Evolutionary conservation across 2,113 vertebrate species (phyloP).

Genomic region (Oreocharis arfaki): DNA sequence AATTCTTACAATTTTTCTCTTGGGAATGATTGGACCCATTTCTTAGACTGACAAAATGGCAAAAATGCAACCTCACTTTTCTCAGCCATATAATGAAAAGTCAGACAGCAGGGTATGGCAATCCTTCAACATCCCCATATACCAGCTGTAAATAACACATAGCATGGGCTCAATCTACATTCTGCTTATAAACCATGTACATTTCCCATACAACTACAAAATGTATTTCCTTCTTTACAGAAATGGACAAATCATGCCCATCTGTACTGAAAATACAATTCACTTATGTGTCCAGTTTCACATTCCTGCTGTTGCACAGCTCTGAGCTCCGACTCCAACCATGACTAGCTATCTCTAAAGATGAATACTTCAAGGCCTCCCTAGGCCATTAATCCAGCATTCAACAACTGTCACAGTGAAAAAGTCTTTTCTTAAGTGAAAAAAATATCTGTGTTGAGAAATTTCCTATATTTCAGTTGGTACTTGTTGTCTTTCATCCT

Average conservation of each 20-base stretch:
- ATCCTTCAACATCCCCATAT: not conserved
- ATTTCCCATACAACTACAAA: not conserved
- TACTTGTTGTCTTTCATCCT: not conserved
- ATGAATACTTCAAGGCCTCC: not conserved
- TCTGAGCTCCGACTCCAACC: not conserved
- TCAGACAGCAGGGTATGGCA: not conserved
- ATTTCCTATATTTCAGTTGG: not conserved
- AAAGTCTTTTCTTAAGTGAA: not conserved
- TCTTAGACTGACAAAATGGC: not conserved
- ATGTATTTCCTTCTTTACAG: not conserved
- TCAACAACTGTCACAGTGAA: not conserved
- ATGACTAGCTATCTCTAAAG: not conserved
- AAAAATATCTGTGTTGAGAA: not conserved
- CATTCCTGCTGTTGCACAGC: not conserved
- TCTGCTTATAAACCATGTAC: not conserved
- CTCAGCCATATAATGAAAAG: not conserved
- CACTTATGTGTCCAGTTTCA: not conserved
- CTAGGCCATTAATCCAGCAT: not conserved
- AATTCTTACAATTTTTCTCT: not conserved
- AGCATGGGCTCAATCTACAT: not conserved
- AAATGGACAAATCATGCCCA: not conserved
- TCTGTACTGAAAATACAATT: not conserved
- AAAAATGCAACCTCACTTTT: not conserved
- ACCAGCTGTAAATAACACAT: not conserved
- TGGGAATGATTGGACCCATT: not conserved